Evolutionary conservation across 1,140 invertebrate species (phyloP), one percentile per base, ranked within the genome.

Genomic region (Helicoverpa zea): DNA sequence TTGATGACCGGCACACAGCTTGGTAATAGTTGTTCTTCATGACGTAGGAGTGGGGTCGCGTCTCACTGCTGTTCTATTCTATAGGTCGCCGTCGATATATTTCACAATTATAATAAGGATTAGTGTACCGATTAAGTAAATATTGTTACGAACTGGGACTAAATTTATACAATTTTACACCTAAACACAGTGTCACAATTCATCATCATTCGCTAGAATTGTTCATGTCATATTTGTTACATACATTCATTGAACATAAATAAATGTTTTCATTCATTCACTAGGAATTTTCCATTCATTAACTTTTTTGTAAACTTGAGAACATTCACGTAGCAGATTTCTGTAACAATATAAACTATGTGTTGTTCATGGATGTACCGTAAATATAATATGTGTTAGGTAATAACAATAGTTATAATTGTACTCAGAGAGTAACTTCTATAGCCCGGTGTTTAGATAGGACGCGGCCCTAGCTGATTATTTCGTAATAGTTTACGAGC

Each of bases 11-110:
- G 13, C 43, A 72, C 68, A 30, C 49, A 54, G 68, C 68, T 72
- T 54, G 68, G 68, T 72, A 72, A 54, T 51, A 68, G 54, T 70
- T 72, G 68, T 72, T 30, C 68, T 72, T 30, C 30, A 72, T 30
- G 68, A 30, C 10, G 68, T 23, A 30, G 12, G 12, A 29, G n/a
- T 13, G 18, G 49, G 68, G 68, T 29, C 68, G 68, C 49, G 68
- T 54, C 49, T 11, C 1, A 23, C 11, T 18, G 43, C 16, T 52
- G 23, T 30, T 18, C 52, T 18, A 52, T 52, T 68, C 3, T n/a
- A 64, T 64, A 1, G 18, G 47, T 29, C 47, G 49, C 1, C 10
- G 4, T 12, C 23, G 2, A 14, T 70, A n/a, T 70, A 68, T n/a
- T 51, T 13, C 4, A 54, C 16, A 16, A 43, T 72, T 72, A 10